Base-by-base conservation (phyloP, 2,113 vertebrate genomes). In the Hippocampus guttulatus region DNA sequence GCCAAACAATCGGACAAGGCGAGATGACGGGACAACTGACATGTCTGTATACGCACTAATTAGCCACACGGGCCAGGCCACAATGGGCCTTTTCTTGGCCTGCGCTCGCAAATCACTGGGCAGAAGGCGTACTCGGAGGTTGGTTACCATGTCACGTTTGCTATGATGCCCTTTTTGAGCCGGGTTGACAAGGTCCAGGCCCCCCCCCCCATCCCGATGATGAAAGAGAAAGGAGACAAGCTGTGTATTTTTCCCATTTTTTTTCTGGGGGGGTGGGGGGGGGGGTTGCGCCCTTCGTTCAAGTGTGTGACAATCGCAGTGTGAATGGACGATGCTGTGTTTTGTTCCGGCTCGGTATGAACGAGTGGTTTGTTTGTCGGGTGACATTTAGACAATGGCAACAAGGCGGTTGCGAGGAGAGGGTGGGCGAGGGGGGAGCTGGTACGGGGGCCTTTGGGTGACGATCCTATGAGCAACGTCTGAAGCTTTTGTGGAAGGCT, bases 11-110 rank as follows among this genome's bases (percentile, higher is more conserved):
- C 27, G 67, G 84, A 69, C 84, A 83, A 82, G 79, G 70, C 76
- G 76, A 81, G 84, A 87, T 88, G 84, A 84, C 81, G 87, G 78
- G 69, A 73, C 70, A 49, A 68, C 76, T 84, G 79, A 85, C 85
- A 86, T 85, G 81, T 83, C 85, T 79, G 82, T 89, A 89, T 89
- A 90, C 84, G 88, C 86, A 85, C 88, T 90, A 92, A 92, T 92
- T 91, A 90, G 85, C 73, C 81, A 82, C 73, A 77, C 80, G 87
- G 78, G 83, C 78, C 75, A 38, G 3, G 68, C 71, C 86, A 91
- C 91, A 92, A 91, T 85, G 75, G 86, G 68, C 81, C 88, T 84
- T 80, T 89, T 91, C 82, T 89, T 78, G 74, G 61, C 70, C 67
- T 61, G 20, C 71, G 72, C 58, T 63, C 79, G 78, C 79, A 69